Evolutionary conservation across 1,140 invertebrate species (phyloP).

Genomic region (Atopsyche davidsoni): DNA sequence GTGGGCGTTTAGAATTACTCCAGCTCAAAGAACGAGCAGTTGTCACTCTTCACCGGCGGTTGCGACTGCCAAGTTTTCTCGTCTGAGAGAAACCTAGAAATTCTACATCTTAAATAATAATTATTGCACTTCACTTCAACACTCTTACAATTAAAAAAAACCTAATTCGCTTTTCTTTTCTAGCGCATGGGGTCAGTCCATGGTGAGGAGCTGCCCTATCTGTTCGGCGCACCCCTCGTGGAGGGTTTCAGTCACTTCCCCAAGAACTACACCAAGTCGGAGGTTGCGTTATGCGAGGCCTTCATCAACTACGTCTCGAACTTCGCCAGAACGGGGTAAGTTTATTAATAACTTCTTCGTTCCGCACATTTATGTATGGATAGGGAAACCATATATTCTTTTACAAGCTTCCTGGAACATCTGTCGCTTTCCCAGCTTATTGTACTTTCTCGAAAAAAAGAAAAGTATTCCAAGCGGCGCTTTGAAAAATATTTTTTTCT

Average conservation of each 20-base stretch:
- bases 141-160: not conserved
- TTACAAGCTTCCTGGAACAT: too few species aligned
- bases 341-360: slow-evolving; percentile 25
- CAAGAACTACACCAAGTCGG: slow-evolving; percentile 83
- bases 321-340: slow-evolving; percentile 95
- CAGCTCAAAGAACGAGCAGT: too few species aligned
- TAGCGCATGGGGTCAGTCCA: slow-evolving; percentile 83
- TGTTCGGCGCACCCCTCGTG: slow-evolving; percentile 78
- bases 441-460: too few species aligned
- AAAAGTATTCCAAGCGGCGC: too few species aligned
- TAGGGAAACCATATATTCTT: not conserved
- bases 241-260: slow-evolving; percentile 76
- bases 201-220: slow-evolving; percentile 88
- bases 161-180: slow-evolving; percentile 32
- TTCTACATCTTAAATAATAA: too few species aligned
- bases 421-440: too few species aligned
- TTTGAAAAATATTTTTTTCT: too few species aligned
- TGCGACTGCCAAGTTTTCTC: too few species aligned
- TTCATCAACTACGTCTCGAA: slow-evolving; percentile 95
- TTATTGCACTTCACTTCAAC: too few species aligned
- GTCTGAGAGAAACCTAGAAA: too few species aligned
- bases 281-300: slow-evolving; percentile 82
- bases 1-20: too few species aligned
- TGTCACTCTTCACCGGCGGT: too few species aligned
- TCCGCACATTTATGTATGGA: not conserved